Base-by-base conservation (phyloP, 2,113 vertebrate species). In the Bubo scandiacus region DNA sequence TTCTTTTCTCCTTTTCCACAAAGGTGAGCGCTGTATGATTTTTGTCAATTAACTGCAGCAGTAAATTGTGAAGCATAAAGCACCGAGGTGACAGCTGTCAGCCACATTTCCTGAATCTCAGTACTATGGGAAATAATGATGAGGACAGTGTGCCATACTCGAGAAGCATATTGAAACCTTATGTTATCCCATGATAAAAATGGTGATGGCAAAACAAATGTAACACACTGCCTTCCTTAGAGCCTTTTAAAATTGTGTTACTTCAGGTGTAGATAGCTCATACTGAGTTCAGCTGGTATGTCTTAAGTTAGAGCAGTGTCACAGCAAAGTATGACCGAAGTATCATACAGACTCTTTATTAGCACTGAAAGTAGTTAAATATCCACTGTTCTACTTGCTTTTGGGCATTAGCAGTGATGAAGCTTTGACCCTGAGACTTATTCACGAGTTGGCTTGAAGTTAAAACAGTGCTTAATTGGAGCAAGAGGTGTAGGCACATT, bases 1-100 rank as follows among this genome's bases (percentile, higher is more conserved):
- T 99, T 47, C 97, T 99, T 90, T 99, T 99, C 95, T 99, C 99
- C 45, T 98, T 99, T 92, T 99, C 99, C 23, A 99, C 99, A 51
- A 99, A 99, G 99, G 99, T 99, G 95, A 98, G 98, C 77, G 84
- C 36, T 4, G 4, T 96, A 21, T 88, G 61, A 54, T 81, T 51
- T 90, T 27, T 86, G 10, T 71, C 19, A 19, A 4, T 73, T 96
- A 45, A 54, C 58, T 8, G 1, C 38, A 75, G 12, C 59, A 80
- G 45, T 89, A 58, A 74, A 8, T 97, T 75, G 51, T 90, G 59
- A 96, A 43, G 38, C 2, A 1, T 90, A 70, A 92, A 81, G 40
- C 27, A 65, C 27, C 72, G 47, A 51, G 9, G 32, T 73, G 68
- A 12, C n/a, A 59, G 62, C 42, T 94, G 75, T 75, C 61, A 91